A percentile compares a stretch with the other conserved stretches of the same genome.
Evolutionary conservation across 2,797 vertebrate genomes (phyloP).

Genomic region (Galagoides demidoff): DNA sequence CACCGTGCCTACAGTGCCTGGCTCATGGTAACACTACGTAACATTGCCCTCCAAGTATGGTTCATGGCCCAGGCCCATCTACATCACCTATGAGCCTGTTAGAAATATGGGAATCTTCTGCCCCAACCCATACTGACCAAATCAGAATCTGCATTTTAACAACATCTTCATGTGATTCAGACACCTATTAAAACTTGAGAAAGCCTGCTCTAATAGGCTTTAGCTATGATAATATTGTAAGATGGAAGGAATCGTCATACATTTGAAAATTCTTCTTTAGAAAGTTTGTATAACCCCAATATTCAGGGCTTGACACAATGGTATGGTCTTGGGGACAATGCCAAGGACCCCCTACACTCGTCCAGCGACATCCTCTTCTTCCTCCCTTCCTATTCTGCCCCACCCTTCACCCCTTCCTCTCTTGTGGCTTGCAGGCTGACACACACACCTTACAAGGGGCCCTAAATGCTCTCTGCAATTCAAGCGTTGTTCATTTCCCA

Average conservation of each 20-base stretch:
- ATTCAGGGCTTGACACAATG: neutral
- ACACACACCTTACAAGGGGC: neutral
- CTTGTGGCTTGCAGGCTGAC: neutral
- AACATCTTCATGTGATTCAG: neutral
- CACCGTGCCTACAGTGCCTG: too few relatives aligned
- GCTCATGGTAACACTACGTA: neutral
- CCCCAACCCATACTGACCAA: neutral
- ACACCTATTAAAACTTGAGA: neutral
- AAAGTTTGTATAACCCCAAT: neutral
- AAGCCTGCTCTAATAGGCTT: neutral
- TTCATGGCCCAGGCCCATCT: neutral
- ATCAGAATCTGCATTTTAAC: constrained; percentile 8
- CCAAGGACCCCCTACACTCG: rapidly evolving
- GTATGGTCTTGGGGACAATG: neutral
- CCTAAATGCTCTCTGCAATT: neutral
- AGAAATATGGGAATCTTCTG: neutral
- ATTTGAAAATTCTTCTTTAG: neutral
- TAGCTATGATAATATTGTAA: neutral
- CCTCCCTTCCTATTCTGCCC: rapidly evolving
- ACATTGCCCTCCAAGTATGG: neutral
- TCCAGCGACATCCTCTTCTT: neutral
- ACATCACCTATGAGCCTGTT: neutral
- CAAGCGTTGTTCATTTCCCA: neutral
- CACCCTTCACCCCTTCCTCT: neutral
- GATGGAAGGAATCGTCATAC: neutral